Conservation (phyloP, 2,797 vertebrate species). For the Enteromius unitaeniatus region DNA sequence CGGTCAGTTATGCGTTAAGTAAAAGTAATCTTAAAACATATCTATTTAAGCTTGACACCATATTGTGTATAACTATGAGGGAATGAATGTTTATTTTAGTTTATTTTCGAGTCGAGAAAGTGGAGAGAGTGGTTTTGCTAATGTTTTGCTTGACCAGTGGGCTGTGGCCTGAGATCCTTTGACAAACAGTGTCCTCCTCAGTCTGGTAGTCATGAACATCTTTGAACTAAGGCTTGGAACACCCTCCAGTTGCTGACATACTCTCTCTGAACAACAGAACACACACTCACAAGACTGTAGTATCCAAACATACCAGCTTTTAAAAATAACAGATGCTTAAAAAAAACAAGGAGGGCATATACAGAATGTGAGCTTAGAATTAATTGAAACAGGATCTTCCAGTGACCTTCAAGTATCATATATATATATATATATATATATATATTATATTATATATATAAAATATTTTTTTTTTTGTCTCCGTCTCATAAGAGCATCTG, state of each 20-base stretch:
- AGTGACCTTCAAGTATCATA: not conserved
- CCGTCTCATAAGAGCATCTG: no score
- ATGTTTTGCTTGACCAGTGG: not conserved
- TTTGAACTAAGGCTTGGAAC: conserved; percentile 2
- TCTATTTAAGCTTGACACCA: not conserved
- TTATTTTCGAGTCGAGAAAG: not conserved
- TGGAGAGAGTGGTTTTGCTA: not conserved
- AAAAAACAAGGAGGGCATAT: not conserved
- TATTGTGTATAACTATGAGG: not conserved
- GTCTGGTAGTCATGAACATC: conserved; percentile 1
- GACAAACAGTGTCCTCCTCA: not conserved
- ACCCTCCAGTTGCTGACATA: conserved; percentile 4
- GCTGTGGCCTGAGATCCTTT: not conserved
- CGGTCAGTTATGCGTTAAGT: not conserved
- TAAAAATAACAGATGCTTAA: no score
- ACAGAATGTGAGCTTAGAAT: not conserved
- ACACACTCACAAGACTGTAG: not conserved
- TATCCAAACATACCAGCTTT: not conserved
- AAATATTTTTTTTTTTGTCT: no score
- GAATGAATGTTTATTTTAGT: not conserved
- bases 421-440: no score
- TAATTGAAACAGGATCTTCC: not conserved
- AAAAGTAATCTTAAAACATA: not conserved
- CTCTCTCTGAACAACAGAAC: conserved; percentile 10
- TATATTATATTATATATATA: no score